Base-by-base conservation (phyloP, 1,140 invertebrate species). In the Drosophila ficusphila region DNA sequence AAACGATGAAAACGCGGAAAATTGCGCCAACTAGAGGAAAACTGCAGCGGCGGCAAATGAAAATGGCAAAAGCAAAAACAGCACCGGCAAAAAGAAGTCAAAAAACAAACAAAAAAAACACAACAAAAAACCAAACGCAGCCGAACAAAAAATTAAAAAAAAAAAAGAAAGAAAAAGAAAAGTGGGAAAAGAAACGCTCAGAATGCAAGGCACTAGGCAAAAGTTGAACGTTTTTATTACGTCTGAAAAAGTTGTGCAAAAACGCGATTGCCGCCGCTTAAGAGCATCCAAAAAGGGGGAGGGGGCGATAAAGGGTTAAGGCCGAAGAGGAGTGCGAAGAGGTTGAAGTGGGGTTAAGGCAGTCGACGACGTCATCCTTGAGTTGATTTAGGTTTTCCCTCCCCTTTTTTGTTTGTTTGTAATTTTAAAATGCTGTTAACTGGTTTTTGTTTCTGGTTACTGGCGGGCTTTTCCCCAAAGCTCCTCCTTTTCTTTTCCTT, bases 1-100 rank as follows among this genome's bases (percentile, higher is more conserved):
- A 86, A 86, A 86, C 82, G 82, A 88, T 86, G 82, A 86, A 88
- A 86, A 82, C 82, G 82, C 77, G 82, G 62, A 88, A 86, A 86
- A 86, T 88, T 86, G 82, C 82, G 82, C 76, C 77, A 86, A 86
- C 81, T 86, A 81, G 42, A 46, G 76, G 61, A 86, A 88, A 88
- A 88, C 79, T 85, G 81, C 81, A 79, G 68, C 58, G 81, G 61
- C 67, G 67, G 81, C 81, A 86, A 86, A 86, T 88, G 82, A 86
- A 85, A 86, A 85, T 86, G 77, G 76, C 53, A 57, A 58, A 79
- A 73, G 71, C 36, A 57, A 53, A 48, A 33, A 19, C 41, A 62
- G 51, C 75, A 34, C 51, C 39, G 57, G 62, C 36, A 36, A 48
- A 36, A 39, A 23, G 27, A 57, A 51, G 4, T 19, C 38, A 62